Percentiles rank a stretch among this genome's conserved stretches.
These are phyloP conservation scores for Ariolimax columbianus DNA, from an alignment of 2,888 invertebrate species.

Conservation along the genomic window DNA sequence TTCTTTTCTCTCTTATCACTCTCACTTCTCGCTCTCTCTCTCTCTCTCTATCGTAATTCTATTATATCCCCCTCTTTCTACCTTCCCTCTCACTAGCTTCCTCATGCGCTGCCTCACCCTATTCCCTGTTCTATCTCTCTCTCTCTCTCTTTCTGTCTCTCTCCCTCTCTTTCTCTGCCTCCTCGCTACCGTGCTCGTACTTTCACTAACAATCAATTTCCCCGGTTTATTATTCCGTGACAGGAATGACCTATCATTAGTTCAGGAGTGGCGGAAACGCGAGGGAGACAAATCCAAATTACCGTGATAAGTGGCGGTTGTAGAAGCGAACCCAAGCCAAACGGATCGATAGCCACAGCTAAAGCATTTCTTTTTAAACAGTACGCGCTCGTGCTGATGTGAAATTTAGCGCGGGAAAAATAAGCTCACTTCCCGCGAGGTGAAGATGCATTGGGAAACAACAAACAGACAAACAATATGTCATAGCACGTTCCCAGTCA, in stretches of 20 bases:
- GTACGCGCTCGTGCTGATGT: neutral
- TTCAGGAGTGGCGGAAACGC: neutral
- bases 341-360: neutral
- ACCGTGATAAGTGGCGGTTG: conserved; percentile 6
- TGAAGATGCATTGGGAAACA: no score
- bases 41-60: neutral
- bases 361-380: neutral
- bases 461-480: neutral
- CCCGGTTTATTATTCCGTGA: neutral
- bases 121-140: neutral
- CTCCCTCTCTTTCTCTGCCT: neutral
- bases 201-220: conserved; percentile 30
- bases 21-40: neutral
- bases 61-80: neutral
- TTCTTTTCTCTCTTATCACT: neutral
- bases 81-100: neutral
- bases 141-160: neutral
- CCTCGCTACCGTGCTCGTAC: neutral
- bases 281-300: conserved; percentile 19
- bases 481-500: no score
- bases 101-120: neutral
- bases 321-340: conserved; percentile 18
- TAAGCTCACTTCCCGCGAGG: neutral
- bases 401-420: neutral
- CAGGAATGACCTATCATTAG: conserved; percentile 23